Conservation (phyloP, 2,797 vertebrate species). For the Micropoecilia bifurca region DNA sequence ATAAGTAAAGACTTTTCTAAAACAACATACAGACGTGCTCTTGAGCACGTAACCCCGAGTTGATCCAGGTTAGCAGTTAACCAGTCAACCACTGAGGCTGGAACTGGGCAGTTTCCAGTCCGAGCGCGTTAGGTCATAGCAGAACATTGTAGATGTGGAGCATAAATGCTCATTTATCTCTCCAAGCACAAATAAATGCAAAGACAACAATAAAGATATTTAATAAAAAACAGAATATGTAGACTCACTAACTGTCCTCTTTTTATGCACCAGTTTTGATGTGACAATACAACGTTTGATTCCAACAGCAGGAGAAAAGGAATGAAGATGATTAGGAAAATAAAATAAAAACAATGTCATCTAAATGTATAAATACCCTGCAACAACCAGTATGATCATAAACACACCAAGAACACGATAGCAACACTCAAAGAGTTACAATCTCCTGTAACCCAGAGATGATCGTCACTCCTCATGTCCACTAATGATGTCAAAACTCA, state of each 20-base stretch:
- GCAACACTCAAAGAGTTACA: slow-evolving; percentile 76
- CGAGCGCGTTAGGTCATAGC: neutral
- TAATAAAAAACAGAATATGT: slow-evolving; percentile 20
- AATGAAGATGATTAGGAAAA: slow-evolving; percentile 41
- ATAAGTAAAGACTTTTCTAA: neutral
- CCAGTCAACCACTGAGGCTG: neutral
- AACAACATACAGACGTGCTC: slow-evolving; percentile 5
- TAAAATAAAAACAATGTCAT: slow-evolving; percentile 37
- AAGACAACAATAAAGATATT: neutral
- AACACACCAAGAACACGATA: slow-evolving; percentile 77
- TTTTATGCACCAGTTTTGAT: slow-evolving; percentile 73
- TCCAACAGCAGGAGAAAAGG: slow-evolving; percentile 66
- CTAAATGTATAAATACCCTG: slow-evolving; percentile 76
- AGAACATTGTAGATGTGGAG: slow-evolving; percentile 25
- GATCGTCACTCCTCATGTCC: slow-evolving; percentile 65
- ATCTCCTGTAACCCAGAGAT: slow-evolving; percentile 61
- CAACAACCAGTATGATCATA: slow-evolving; percentile 77
- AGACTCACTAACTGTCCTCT: slow-evolving; percentile 45
- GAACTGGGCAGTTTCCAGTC: slow-evolving; percentile 10
- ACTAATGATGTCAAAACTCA: slow-evolving; percentile 70
- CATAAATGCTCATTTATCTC: slow-evolving; percentile 43
- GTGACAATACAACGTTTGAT: slow-evolving; percentile 66
- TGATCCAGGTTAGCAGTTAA: slow-evolving; percentile 16
- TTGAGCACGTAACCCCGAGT: slow-evolving; percentile 14
- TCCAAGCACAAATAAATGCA: neutral